phyloP scores from a whole-genome alignment of 2,797 vertebrate species.

The Xiphorhynchus erythropygius region DNA sequence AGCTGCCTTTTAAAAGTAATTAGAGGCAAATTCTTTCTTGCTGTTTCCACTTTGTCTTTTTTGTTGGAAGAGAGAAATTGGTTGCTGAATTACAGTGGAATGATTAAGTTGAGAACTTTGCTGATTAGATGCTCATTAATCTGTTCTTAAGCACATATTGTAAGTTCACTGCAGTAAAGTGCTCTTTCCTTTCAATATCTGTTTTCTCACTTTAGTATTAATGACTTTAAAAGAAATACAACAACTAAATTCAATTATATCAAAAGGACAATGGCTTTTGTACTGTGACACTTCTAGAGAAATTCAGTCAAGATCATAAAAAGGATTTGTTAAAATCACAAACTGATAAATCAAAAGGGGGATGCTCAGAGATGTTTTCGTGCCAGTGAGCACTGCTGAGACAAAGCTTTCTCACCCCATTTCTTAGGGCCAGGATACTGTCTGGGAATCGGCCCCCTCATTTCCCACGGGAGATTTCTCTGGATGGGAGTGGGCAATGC shows the following conservation, averaged over 20 bases:
- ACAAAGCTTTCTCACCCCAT: neutral
- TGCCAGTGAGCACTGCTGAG: neutral
- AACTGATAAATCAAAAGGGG: neutral
- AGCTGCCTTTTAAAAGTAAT: neutral
- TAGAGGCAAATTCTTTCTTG: neutral
- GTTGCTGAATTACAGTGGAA: neutral
- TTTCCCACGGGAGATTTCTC: slow-evolving; percentile 89
- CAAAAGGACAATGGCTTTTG: neutral
- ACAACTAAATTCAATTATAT: neutral
- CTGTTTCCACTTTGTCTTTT: neutral
- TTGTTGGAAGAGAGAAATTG: neutral
- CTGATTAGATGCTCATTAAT: neutral
- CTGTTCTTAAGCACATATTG: neutral
- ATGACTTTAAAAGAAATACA: neutral
- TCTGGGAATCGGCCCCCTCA: slow-evolving; percentile 87
- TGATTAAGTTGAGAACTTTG: neutral
- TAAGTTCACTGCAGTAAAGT: neutral
- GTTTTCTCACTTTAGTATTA: neutral
- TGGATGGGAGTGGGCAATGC: slow-evolving; percentile 93
- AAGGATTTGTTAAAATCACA: neutral
- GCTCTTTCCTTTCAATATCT: neutral
- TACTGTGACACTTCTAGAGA: neutral
- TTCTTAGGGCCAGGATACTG: slow-evolving; percentile 88
- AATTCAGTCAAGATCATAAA: neutral
- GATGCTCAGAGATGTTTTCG: neutral